Conservation (phyloP, 2,113 vertebrate species). For the Otocyon megalotis region DNA sequence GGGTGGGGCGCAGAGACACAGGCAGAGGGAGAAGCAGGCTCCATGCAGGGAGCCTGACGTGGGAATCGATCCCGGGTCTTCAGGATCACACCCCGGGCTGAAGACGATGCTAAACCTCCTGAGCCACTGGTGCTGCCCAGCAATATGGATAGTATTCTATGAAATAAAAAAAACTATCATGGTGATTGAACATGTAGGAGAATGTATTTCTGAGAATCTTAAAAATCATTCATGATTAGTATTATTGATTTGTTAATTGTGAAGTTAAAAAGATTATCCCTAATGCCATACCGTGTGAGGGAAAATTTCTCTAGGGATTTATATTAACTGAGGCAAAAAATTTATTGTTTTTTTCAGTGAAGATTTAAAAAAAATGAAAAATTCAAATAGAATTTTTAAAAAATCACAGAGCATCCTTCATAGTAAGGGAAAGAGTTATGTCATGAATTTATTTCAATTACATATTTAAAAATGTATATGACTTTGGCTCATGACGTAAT, state of each 20-base stretch:
- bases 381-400: background rate
- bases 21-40: no score
- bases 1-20: no score
- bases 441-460: background rate
- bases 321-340: constrained; percentile 9
- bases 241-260: constrained; percentile 14
- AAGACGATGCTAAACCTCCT: no score
- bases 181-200: background rate
- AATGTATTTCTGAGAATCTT: constrained; percentile 8
- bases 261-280: constrained; percentile 1
- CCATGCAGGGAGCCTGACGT: no score
- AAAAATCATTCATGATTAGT: constrained; percentile 8
- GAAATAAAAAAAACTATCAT: background rate
- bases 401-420: background rate
- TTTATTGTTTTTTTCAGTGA: constrained; percentile 31
- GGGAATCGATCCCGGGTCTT: no score
- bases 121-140: no score
- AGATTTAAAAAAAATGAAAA: constrained; percentile 1
- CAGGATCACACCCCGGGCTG: no score
- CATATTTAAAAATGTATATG: background rate
- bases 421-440: background rate
- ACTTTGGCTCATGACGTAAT: constrained; percentile 6
- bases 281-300: background rate
- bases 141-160: background rate
- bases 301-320: background rate